Conservation (phyloP, 1,140 invertebrate genomes). For the Drosophila funebris region DNA sequence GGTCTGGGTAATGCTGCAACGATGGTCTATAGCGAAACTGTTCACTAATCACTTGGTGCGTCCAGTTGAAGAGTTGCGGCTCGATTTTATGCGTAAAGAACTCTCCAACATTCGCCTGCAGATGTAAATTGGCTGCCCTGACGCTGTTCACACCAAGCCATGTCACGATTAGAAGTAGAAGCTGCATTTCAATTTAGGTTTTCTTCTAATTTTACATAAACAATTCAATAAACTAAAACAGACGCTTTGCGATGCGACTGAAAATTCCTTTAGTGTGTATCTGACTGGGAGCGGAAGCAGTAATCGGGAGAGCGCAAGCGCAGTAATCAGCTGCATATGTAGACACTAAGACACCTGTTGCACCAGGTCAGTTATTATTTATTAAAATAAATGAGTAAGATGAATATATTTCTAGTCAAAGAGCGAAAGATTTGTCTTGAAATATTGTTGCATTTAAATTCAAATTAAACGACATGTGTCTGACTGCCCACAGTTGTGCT, state of each 20-base stretch:
- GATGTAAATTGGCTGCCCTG: conserved; percentile 2
- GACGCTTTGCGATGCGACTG: conserved; percentile 4
- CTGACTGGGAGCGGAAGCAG: conserved; percentile 28
- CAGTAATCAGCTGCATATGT: neutral
- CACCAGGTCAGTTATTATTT: conserved; percentile 12
- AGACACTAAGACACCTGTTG: conserved; percentile 37
- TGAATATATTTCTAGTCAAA: neutral
- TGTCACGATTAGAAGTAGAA: conserved; percentile 22
- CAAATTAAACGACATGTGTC: too few relatives aligned
- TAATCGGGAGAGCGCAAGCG: conserved; percentile 56
- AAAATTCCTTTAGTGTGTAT: conserved; percentile 71
- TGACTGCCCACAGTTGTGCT: neutral
- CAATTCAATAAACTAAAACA: conserved; percentile 43
- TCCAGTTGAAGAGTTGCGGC: conserved; percentile 88
- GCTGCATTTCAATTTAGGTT: conserved; percentile 42
- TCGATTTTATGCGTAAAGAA: conserved; percentile 87
- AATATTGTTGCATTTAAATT: neutral
- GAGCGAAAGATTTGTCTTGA: neutral
- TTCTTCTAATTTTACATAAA: conserved; percentile 19
- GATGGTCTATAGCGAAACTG: conserved; percentile 79
- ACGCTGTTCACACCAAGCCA: conserved; percentile 10
- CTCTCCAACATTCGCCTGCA: conserved; percentile 86
- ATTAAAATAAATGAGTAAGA: neutral
- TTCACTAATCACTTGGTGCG: conserved; percentile 86
- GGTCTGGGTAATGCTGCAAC: conserved; percentile 86